These are phyloP conservation scores for Odontomyia ornata DNA, from an alignment of 2,888 invertebrate species.

Conservation along the genomic window DNA sequence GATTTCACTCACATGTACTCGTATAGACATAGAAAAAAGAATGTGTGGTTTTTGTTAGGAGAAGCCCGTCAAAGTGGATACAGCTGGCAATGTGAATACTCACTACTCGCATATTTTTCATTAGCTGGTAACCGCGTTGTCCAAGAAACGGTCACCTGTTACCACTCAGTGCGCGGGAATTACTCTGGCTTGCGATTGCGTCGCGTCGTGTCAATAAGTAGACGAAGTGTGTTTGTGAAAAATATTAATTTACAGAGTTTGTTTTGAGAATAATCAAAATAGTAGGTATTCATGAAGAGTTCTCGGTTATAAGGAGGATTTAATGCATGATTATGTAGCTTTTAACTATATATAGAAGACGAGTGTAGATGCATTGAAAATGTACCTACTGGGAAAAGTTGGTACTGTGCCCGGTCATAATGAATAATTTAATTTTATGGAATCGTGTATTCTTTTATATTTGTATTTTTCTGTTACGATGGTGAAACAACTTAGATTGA, in stretches of 20 bases:
- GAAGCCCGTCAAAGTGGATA: not conserved
- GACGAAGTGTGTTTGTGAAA: not conserved
- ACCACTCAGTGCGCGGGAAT: not conserved
- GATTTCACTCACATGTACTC: too few relatives aligned
- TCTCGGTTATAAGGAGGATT: not conserved
- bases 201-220: not conserved
- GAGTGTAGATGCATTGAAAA: not conserved
- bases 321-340: not conserved
- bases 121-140: not conserved
- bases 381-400: not conserved
- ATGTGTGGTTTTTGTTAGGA: too few relatives aligned
- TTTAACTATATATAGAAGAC: not conserved
- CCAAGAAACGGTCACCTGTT: not conserved
- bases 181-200: not conserved
- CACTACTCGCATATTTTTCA: not conserved
- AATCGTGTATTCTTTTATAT: too few relatives aligned
- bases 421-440: not conserved
- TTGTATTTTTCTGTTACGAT: too few relatives aligned
- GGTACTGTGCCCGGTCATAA: not conserved
- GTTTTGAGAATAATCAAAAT: not conserved
- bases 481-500: too few relatives aligned
- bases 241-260: not conserved
- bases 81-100: not conserved
- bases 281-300: not conserved
- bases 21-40: too few relatives aligned